Conservation (phyloP, 2,113 vertebrate species). For the Neodon shergylaensis region DNA sequence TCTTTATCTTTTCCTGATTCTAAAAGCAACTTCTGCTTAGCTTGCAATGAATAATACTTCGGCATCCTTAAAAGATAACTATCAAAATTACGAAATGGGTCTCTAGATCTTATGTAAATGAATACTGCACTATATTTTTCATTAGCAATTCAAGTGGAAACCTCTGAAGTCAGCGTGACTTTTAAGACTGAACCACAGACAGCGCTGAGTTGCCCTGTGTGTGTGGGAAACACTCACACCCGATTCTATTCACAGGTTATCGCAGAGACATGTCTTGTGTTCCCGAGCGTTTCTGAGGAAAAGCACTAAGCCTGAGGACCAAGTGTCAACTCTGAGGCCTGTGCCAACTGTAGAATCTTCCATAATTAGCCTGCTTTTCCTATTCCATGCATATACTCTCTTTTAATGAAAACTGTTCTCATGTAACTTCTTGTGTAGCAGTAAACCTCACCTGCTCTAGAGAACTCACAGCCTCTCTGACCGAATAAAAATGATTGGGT, state of each 20-base stretch:
- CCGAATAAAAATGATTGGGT: slow-evolving; percentile 37
- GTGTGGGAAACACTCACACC: neutral
- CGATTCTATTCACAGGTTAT: neutral
- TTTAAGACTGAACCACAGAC: neutral
- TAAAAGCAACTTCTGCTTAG: neutral
- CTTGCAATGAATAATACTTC: neutral
- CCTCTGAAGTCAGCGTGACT: neutral
- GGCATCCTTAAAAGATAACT: neutral
- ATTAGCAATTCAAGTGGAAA: neutral
- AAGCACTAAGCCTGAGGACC: neutral
- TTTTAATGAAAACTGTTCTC: slow-evolving; percentile 25
- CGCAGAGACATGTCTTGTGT: neutral
- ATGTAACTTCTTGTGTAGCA: slow-evolving; percentile 15
- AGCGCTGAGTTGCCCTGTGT: neutral
- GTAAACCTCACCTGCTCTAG: slow-evolving; percentile 4
- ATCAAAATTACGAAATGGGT: neutral
- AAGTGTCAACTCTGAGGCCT: neutral
- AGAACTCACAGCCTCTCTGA: slow-evolving; percentile 5
- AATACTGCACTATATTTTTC: neutral
- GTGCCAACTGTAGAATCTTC: neutral
- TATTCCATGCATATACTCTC: neutral
- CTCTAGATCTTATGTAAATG: neutral
- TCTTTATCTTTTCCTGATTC: neutral
- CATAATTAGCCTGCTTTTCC: neutral
- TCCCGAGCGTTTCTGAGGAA: neutral